Base-by-base conservation (phyloP, 2,113 vertebrate genomes). In the Manacus vitellinus region DNA sequence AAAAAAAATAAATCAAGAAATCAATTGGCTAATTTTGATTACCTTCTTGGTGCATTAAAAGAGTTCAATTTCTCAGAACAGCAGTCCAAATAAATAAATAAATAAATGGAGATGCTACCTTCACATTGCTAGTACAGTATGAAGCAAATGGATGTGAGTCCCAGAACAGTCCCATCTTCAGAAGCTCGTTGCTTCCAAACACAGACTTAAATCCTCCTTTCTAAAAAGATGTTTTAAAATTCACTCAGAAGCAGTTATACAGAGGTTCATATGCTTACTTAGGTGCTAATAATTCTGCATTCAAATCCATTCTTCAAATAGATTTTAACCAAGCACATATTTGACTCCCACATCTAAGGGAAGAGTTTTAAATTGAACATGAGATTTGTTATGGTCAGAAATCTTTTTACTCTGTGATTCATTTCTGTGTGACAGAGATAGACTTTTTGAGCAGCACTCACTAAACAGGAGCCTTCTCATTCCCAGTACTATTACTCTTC, bases 81-180 rank as follows among this genome's bases (percentile, higher is more conserved):
- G 3, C 4, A 87, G 21, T 37, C 8, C 6, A 68, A 75, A 59
- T 58, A 68, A 10, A 41, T 6, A 54, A 82, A 52, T 9, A 67
- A 77, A 37, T 14, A 85, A 54, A 31, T 17, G 0, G 0, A 5
- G 8, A 33, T 22, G 4, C 1, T 77, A 21, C 16, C 12, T 74
- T 56, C 19, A 54, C 3, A 35, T 39, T 61, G 35, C 12, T 82
- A 52, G 14, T 44, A 39, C 39, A 63, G 10, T 4, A 30, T 24
- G 24, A 88, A 72, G 10, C 1, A 66, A 70, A 81, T 0, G 1
- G 8, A 13, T 52, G 3, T 1, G 1, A 58, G 23, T 71, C 8
- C 16, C 77, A 62, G 52, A 86, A 12, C 4, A 43, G 9, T 12
- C 13, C 3, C 8, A 43, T 30, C 39, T 78, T 75, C 28, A 62